These are phyloP conservation scores for Meriones psammophilus DNA, from an alignment of 2,797 vertebrate species.

Conservation along the genomic window DNA sequence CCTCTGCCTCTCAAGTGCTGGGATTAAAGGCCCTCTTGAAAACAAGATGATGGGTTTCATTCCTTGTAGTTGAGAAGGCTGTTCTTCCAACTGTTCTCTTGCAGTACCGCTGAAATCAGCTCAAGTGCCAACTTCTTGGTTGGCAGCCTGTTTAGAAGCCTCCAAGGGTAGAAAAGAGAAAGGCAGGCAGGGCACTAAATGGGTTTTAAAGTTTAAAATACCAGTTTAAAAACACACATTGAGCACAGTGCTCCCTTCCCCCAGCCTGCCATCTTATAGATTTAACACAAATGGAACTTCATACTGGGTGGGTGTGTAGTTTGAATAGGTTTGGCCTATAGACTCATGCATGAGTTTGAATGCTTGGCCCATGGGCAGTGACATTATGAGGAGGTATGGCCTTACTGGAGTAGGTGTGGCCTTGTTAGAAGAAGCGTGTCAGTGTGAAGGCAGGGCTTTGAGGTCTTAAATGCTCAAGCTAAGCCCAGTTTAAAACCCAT, in stretches of 20 bases:
- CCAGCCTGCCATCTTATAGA: not conserved
- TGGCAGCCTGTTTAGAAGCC: constrained; percentile 39
- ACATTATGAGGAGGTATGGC: not conserved
- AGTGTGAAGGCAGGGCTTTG: not conserved
- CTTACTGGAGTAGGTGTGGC: not conserved
- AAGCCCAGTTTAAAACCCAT: not conserved
- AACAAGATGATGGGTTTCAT: constrained; percentile 48
- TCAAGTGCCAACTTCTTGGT: constrained; percentile 15
- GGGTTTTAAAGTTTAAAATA: constrained; percentile 58
- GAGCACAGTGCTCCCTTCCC: not conserved
- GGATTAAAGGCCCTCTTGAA: constrained; percentile 21
- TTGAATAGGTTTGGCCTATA: not conserved
- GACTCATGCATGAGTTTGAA: not conserved
- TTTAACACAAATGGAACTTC: not conserved
- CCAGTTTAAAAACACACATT: not conserved
- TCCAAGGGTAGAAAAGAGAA: constrained; percentile 17
- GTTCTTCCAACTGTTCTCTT: not conserved
- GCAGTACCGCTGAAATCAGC: not conserved
- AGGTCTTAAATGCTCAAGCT: not conserved
- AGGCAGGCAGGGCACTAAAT: constrained; percentile 3
- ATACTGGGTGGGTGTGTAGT: not conserved
- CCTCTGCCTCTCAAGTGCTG: not conserved
- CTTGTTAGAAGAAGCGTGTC: not conserved
- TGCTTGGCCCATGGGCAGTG: not conserved
- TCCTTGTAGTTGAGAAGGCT: constrained; percentile 3